Conservation (phyloP, 2,888 invertebrate species). For the Trachelus stipa region DNA sequence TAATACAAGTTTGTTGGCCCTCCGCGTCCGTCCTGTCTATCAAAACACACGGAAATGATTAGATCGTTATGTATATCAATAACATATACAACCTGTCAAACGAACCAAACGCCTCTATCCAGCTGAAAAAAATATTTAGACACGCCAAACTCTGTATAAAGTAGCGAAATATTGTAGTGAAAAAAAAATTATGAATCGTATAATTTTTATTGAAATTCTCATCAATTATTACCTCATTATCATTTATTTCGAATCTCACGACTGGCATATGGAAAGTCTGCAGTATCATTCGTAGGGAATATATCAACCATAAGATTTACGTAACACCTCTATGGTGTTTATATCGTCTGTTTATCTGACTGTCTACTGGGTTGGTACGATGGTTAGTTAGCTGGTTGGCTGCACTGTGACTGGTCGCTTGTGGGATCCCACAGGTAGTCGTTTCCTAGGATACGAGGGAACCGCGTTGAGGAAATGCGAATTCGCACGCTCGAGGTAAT, state of each 20-base stretch:
- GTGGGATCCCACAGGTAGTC: neutral
- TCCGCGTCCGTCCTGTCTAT: neutral
- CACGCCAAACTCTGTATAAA: conserved; percentile 18
- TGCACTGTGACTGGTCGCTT: neutral
- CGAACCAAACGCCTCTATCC: neutral
- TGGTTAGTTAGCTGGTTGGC: neutral
- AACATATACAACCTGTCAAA: neutral
- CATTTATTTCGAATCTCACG: neutral
- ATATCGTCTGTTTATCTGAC: neutral
- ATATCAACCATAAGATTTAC: neutral
- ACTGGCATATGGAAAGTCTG: neutral
- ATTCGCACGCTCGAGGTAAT: conserved; percentile 64
- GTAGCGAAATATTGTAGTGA: no score
- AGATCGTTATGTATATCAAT: neutral
- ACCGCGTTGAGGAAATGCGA: conserved; percentile 52
- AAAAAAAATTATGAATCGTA: neutral
- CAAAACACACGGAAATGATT: neutral
- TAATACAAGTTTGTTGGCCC: conserved; percentile 15
- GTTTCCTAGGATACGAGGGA: conserved; percentile 1
- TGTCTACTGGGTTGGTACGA: neutral
- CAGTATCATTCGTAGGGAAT: neutral
- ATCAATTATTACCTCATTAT: neutral
- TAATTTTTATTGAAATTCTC: neutral
- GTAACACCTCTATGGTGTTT: conserved; percentile 5
- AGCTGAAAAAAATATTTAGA: neutral